Conservation (phyloP, 2,113 vertebrate genomes). For the Bufo bufo region DNA sequence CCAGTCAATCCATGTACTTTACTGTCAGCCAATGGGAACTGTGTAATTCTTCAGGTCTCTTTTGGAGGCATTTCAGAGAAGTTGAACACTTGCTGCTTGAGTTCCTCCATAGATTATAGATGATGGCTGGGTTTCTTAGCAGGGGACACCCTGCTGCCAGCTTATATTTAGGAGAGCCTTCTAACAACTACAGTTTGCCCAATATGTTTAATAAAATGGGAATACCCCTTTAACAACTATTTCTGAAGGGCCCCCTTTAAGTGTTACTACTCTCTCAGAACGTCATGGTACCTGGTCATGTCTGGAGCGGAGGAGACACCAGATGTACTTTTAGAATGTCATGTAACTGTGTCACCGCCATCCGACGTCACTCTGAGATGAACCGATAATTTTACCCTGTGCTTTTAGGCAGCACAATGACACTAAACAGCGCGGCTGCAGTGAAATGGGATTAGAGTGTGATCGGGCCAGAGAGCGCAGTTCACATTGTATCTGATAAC, state of each 20-base stretch:
- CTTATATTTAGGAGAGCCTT: too few species aligned
- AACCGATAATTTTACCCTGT: background rate
- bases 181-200: too few species aligned
- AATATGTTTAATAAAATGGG: too few species aligned
- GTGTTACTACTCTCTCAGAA: background rate
- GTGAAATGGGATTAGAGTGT: constrained; percentile 61
- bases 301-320: constrained; percentile 3
- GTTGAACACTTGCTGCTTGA: too few species aligned
- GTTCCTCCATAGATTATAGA: too few species aligned
- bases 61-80: too few species aligned
- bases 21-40: too few species aligned
- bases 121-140: too few species aligned
- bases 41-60: too few species aligned
- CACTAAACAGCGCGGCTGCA: background rate
- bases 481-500: constrained; percentile 77
- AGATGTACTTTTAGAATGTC: background rate
- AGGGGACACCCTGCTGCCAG: too few species aligned
- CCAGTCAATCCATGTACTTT: too few species aligned
- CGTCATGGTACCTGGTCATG: background rate
- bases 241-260: background rate
- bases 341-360: background rate
- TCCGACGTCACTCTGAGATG: background rate
- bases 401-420: background rate
- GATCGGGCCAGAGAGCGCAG: constrained; percentile 66
- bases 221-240: background rate